Base-by-base conservation (phyloP, 2,797 vertebrate species). In the Pseudopleuronectes americanus region DNA sequence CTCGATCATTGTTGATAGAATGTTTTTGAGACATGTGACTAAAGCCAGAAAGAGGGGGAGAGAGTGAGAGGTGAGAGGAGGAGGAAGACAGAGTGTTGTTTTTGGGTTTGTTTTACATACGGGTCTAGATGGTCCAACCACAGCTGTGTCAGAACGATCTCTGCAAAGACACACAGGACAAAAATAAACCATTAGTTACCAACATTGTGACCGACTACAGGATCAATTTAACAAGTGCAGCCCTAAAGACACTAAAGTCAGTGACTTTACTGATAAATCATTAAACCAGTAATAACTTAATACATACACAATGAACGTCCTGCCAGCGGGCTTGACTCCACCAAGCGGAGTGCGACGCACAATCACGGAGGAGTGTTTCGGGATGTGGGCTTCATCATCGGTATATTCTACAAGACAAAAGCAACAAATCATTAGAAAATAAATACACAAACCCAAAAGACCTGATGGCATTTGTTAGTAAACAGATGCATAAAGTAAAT, bases 81-180 rank as follows among this genome's bases (percentile, higher is more conserved):
- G 81, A 79, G 76, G 73, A 78, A 68, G 74, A 79, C 81, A 82
- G 87, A 57, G 91, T 84, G 88, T 89, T 92, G 86, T 78, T 90
- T 89, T 89, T 76, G 81, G 89, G 77, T 91, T 93, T 90, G 86
- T 89, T 90, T 98, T 99, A 99, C 98, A 99, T 99, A 99, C 98
- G 96, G 96, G 96, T 99, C 98, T 99, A 90, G 98, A 97, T 89
- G 98, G 94, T 97, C 97, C 97, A 93, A 95, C 96, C 96, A 96
- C 94, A 94, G 96, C 95, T 93, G 90, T 91, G 84, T 99, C 98
- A 95, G 96, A 96, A 95, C 97, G 98, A 96, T 98, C 97, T 96
- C 98, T 99, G 95, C 68, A 95, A 67, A 96, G 90, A 73, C n/a
- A 89, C 14, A 89, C 1, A 28, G 6, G n/a, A 24, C 12, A 31